Base-by-base conservation (phyloP, 2,113 vertebrate genomes). In the Morphnarchus princeps region DNA sequence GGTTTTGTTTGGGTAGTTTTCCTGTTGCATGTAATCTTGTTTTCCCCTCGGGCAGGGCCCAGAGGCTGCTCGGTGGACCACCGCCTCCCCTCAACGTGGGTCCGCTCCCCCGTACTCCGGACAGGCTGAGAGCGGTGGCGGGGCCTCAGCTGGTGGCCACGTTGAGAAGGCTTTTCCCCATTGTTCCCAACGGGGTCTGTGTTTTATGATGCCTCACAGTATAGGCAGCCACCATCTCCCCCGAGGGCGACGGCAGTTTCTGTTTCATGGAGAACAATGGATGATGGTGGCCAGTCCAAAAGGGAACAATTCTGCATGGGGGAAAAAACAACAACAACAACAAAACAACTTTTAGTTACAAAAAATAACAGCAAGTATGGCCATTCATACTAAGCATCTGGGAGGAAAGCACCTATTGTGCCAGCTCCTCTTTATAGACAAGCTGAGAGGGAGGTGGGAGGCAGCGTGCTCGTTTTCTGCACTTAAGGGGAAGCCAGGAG, bases 181-280 rank as follows among this genome's bases (percentile, higher is more conserved):
- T 95, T 97, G 94, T 97, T 95, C 94, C 93, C 81, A 93, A 89
- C 1, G 18, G 83, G 70, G 49, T 87, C 93, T 95, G 91, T 85
- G 54, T 97, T 95, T 94, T 77, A 92, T 80, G 91, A 93, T 73
- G 91, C 78, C 89, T 95, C 87, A 90, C 78, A 95, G 89, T 89
- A 95, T 90, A 93, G 96, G 89, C 94, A 95, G 78, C 59, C 58
- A 38, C 94, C 16, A 93, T 95, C 73, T 94, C 78, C 84, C 94
- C 62, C 0, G 4, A 76, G 87, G 93, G 78, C 87, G 82, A 62
- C 0, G 58, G 66, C 73, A 89, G 81, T 92, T 96, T 95, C 89
- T 95, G 73, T 94, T 97, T 93, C 94, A 57, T 45, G 66, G 36
- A 97, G 95, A 95, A 97, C 97, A 97, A 96, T 97, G 94, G 70